Percentiles rank a stretch among this genome's conserved stretches.
phyloP scores from a whole-genome alignment of 2,113 vertebrate species.

The Vulpes vulpes region DNA sequence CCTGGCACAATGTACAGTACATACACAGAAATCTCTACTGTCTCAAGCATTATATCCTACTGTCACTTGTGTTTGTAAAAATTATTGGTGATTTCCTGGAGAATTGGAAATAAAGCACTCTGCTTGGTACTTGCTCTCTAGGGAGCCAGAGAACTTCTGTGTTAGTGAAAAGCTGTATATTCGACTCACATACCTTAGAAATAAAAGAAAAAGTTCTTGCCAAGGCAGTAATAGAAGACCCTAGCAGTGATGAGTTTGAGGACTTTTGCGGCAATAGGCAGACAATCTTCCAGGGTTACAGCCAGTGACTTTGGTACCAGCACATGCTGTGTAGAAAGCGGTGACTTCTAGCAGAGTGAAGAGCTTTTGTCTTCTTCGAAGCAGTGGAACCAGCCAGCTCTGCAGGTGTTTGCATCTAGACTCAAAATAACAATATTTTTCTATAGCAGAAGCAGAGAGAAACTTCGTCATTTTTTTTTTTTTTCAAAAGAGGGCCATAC shows the following conservation, averaged over 20 bases:
- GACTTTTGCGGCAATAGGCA: neutral
- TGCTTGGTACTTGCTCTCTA: neutral
- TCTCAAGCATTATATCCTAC: neutral
- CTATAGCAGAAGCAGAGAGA: neutral
- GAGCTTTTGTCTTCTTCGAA: neutral
- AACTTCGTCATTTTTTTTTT: neutral
- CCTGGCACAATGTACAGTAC: neutral
- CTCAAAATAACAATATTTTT: neutral
- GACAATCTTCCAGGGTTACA: neutral
- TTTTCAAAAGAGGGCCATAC: neutral
- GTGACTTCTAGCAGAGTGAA: neutral
- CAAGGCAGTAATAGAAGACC: neutral
- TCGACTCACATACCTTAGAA: neutral
- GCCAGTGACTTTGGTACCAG: neutral
- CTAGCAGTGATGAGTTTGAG: neutral
- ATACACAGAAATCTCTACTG: neutral
- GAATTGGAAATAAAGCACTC: neutral
- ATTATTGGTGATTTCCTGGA: neutral
- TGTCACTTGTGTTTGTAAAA: neutral
- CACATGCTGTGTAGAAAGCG: neutral
- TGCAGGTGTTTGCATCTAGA: neutral
- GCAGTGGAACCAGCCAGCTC: neutral
- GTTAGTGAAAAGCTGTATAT: neutral
- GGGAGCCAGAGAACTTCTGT: neutral
- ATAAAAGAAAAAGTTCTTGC: neutral